phyloP scores from a whole-genome alignment of 2,888 invertebrate genomes.

The Stenichneumon culpator region DNA sequence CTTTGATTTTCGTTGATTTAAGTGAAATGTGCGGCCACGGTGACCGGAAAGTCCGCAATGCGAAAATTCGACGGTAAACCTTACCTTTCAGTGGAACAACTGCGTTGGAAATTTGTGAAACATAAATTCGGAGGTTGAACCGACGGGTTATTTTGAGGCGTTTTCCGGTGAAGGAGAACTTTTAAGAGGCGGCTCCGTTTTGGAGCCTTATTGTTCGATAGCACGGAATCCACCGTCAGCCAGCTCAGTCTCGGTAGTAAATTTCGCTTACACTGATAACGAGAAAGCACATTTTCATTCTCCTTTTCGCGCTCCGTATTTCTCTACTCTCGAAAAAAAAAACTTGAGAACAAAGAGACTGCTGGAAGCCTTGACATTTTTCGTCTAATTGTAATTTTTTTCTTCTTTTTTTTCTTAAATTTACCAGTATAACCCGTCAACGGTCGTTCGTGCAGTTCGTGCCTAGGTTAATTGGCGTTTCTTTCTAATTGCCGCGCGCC shows the following conservation, averaged over 20 bases:
- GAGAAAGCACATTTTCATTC: conserved; percentile 40
- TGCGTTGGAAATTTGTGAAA: not conserved
- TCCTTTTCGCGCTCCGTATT: conserved; percentile 27
- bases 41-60: conserved; percentile 20
- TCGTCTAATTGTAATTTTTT: conserved; percentile 42
- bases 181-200: conserved; percentile 33
- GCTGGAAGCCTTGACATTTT: conserved; percentile 32
- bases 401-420: conserved; percentile 11
- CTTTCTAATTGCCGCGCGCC: not conserved
- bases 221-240: conserved; percentile 20
- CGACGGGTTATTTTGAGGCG: not conserved
- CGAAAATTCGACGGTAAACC: conserved; percentile 9
- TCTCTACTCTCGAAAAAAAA: conserved; percentile 28
- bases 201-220: conserved; percentile 51
- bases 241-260: conserved; percentile 1
- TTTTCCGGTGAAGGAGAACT: conserved; percentile 19
- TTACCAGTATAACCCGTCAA: conserved; percentile 17
- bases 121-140: not conserved
- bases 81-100: not conserved
- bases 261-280: conserved; percentile 51
- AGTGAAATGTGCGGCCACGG: not conserved
- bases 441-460: conserved; percentile 33
- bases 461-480: conserved; percentile 35
- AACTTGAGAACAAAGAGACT: conserved; percentile 43
- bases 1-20: not conserved